A percentile compares a stretch with the other conserved stretches of the same genome.
Evolutionary conservation across 2,113 vertebrate species (phyloP).

Genomic region (Centropristis striata): DNA sequence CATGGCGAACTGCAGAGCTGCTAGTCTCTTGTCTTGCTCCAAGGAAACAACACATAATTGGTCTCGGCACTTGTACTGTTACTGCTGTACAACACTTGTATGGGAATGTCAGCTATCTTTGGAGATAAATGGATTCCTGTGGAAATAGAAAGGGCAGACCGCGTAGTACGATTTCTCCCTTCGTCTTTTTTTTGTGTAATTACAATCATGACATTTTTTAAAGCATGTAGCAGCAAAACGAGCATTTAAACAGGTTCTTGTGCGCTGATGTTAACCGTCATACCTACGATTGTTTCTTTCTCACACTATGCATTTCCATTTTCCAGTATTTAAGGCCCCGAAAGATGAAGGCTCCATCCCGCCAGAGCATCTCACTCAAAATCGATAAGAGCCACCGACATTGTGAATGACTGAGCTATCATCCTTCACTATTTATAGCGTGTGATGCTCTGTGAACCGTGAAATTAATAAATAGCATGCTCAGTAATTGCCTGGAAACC

Average conservation of each 20-base stretch:
- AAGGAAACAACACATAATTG: constrained; percentile 75
- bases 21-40: constrained; percentile 58
- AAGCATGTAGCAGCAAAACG: constrained; percentile 10
- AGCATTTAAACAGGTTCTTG: not conserved
- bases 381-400: constrained; percentile 80
- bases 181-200: constrained; percentile 37
- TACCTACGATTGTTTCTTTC: not conserved
- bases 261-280: not conserved
- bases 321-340: constrained; percentile 31
- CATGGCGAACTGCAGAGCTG: constrained; percentile 52
- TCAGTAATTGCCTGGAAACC: constrained; percentile 86
- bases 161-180: not conserved
- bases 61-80: constrained; percentile 64
- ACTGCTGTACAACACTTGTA: constrained; percentile 60
- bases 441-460: constrained; percentile 85
- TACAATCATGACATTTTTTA: constrained; percentile 53
- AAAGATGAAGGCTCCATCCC: constrained; percentile 66
- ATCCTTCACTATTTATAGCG: constrained; percentile 86
- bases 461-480: constrained; percentile 89
- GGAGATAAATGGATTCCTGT: constrained; percentile 60
- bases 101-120: constrained; percentile 58
- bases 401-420: constrained; percentile 81
- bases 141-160: constrained; percentile 56
- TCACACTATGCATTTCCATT: not conserved
- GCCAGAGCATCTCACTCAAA: constrained; percentile 72